Conservation (phyloP, 2,113 vertebrate species). For the Lepisosteus osseus region DNA sequence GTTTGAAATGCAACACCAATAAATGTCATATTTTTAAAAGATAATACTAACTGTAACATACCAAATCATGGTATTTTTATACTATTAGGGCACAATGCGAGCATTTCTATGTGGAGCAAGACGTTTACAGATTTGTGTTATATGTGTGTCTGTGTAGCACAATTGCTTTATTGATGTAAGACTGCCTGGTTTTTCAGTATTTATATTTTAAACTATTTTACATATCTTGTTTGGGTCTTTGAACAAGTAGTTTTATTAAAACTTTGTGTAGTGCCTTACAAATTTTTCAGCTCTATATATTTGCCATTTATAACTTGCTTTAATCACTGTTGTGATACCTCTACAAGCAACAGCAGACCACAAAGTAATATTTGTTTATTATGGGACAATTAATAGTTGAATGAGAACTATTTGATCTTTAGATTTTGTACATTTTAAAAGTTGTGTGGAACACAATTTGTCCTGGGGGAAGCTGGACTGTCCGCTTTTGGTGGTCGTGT, state of each 20-base stretch:
- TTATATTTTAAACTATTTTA: neutral
- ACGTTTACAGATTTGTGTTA: constrained; percentile 6
- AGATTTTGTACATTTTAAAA: neutral
- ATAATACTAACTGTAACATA: neutral
- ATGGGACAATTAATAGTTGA: constrained; percentile 14
- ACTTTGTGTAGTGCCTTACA: neutral
- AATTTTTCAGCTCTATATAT: too few species aligned
- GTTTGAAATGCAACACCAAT: constrained; percentile 11
- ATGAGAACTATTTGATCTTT: constrained; percentile 1
- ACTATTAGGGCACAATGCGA: neutral
- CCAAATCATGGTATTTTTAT: neutral
- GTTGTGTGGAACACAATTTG: neutral
- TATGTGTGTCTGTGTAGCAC: neutral
- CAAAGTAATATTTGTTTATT: neutral
- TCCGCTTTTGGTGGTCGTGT: neutral
- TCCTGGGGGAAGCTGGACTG: neutral
- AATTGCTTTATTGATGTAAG: neutral
- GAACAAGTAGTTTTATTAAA: neutral
- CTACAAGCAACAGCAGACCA: neutral
- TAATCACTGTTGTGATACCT: too few species aligned
- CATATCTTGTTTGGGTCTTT: neutral
- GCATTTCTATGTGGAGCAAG: constrained; percentile 4
- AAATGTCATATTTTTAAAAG: neutral
- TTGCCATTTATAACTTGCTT: too few species aligned
- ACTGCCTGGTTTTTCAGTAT: neutral